These are phyloP conservation scores for Strongylocentrotus purpuratus DNA, from an alignment of 35 echinoderm and acorn worm genomes.

Conservation along the genomic window DNA sequence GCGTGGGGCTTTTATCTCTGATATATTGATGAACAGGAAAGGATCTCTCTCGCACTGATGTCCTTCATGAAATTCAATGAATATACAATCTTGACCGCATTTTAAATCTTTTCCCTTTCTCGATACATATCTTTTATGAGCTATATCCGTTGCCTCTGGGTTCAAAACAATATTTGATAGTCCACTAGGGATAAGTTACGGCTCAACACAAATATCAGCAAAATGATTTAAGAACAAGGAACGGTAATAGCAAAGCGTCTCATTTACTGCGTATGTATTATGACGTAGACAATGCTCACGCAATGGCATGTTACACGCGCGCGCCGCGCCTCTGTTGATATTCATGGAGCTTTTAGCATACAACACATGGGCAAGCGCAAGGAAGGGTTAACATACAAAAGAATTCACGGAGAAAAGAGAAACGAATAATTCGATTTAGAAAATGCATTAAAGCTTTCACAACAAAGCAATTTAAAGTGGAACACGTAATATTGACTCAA, in stretches of 20 bases:
- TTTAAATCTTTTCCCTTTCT: not conserved
- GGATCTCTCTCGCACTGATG: not conserved
- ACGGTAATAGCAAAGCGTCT: not conserved
- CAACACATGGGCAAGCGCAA: not conserved
- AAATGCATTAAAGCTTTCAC: not conserved
- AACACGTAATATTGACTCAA: not conserved
- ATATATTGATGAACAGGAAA: not conserved
- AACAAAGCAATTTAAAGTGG: constrained; percentile 5
- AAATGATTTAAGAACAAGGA: not conserved
- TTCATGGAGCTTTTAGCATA: not conserved
- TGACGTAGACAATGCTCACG: not conserved
- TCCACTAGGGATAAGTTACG: no score
- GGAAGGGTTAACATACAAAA: not conserved
- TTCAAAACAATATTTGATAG: not conserved
- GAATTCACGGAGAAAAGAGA: not conserved
- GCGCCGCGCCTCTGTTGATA: not conserved
- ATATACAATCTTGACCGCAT: not conserved
- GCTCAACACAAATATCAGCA: not conserved
- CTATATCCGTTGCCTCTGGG: not conserved
- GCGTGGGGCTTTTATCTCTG: not conserved
- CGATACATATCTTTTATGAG: not conserved
- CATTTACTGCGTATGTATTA: not conserved
- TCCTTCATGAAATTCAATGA: not conserved
- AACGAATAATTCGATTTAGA: not conserved
- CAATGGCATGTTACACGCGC: not conserved